Evolutionary conservation across 2,888 invertebrate genomes (phyloP), one percentile per base, ranked within the genome.

Genomic region (Linnaemya vulpina): DNA sequence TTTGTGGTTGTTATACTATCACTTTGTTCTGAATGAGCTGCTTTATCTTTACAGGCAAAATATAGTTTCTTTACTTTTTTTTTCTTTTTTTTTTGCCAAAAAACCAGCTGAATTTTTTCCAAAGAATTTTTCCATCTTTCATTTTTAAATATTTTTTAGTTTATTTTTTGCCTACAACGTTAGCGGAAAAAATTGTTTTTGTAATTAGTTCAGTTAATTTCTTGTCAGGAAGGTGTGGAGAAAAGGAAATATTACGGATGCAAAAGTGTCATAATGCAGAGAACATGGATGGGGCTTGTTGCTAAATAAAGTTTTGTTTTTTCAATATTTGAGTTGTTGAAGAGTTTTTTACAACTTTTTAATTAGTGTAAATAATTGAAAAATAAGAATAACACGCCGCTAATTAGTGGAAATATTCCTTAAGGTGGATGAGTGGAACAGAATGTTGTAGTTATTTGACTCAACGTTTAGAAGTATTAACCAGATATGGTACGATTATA

Each of bases 291-390:
- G 51, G 9, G 4, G 63, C 40, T 30, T 75, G 79, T 49, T 79
- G 58, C 11, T 22, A 51, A 65, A 46, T 7, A 25, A 46, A 65
- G 17, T 10, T 40, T 11, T 2, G 30, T 65, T 46, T 76, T 76
- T 62, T 71, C n/a, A n/a, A 25, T 71, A 20, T 25, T 25, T 13
- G 15, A 15, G 20, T 46, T 53, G 15, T 51, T n/a, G 17, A 60
- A 22, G 15, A n/a, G 10, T 0, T 38, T 58, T 74, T 74, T n/a
- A 80, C 74, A 85, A 85, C 78, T 82, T 85, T 84, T 74, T 85
- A 85, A 85, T 85, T 85, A 85, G 84, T 82, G 78, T 75, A 85
- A 82, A 78, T 82, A 85, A 82, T 82, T 85, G 78, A 63, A 78
- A 85, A 80, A 67, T 80, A 80, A 82, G 74, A 85, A 80, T 63